Base-by-base conservation (phyloP, 2,113 vertebrate genomes). In the Beaufortia kweichowensis region DNA sequence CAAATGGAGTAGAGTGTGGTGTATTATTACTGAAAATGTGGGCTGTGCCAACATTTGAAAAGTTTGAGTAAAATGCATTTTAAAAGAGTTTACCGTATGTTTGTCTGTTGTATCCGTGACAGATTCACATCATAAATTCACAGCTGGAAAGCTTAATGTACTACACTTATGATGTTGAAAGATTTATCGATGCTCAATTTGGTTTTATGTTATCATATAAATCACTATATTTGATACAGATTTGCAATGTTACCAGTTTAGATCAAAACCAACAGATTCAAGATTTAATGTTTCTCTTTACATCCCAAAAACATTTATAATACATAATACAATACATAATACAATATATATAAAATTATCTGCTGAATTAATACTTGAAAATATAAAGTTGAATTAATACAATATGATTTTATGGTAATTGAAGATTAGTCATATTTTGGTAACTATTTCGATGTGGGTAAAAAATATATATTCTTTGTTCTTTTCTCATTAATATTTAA, bases 101-200 rank as follows among this genome's bases (percentile, higher is more conserved):
- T 35, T 56, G 57, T 23, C 31, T 39, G 29, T 76, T 76, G 53
- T 59, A 17, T 59, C 5, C 17, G 35, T 76, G 63, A 71, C 53
- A 59, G 53, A 71, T 71, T 41, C 21, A 71, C 55, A 28, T 4
- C 2, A 55, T 69, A 59, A 59, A 56, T 71, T 56, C 68, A 59
- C 21, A 59, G 62, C 63, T 8, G 33, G 74, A 65, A 65, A 65
- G 15, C n/a, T 76, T 29, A 19, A 53, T 67, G 63, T 67, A 33
- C 31, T 33, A 35, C 63, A 10, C 33, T 76, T 76, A 43, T 5
- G 24, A 26, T 57, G 26, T 63, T 35, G 14, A 75, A 67, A 33
- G 26, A 23, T 75, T 79, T 61, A 53, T 75, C n/a, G 48, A 69
- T 55, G 66, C 35, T 69, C 29, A 69, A 29, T 69, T 69, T 69